Conservation (phyloP, 2,888 invertebrate genomes). For the Ypsolopha sequella region DNA sequence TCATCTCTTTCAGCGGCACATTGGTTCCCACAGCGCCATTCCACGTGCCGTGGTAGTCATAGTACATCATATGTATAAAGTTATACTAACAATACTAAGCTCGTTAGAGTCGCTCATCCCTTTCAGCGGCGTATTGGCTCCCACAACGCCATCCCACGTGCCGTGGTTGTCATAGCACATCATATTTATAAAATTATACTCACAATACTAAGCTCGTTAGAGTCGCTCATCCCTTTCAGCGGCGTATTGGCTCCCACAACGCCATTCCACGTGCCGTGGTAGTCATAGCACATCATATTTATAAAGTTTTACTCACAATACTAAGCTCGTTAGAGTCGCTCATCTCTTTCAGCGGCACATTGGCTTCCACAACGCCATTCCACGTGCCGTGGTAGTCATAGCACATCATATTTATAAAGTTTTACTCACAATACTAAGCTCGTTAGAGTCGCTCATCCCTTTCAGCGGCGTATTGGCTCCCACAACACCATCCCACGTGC, state of each 20-base stretch:
- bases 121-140: slow-evolving; percentile 83
- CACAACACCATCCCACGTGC: slow-evolving; percentile 82
- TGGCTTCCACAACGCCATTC: slow-evolving; percentile 81
- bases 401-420: slow-evolving; percentile 87
- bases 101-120: slow-evolving; percentile 59
- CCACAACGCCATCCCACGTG: slow-evolving; percentile 81
- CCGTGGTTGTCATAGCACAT: slow-evolving; percentile 95
- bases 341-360: slow-evolving; percentile 77
- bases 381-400: slow-evolving; percentile 92
- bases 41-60: slow-evolving; percentile 92
- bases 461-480: slow-evolving; percentile 84
- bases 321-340: slow-evolving; percentile 69
- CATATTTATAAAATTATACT: slow-evolving; percentile 78
- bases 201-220: slow-evolving; percentile 78
- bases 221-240: slow-evolving; percentile 56
- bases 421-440: slow-evolving; percentile 77
- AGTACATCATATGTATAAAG: slow-evolving; percentile 87
- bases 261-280: slow-evolving; percentile 87
- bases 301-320: slow-evolving; percentile 77
- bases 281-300: slow-evolving; percentile 92
- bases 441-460: slow-evolving; percentile 57
- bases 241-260: slow-evolving; percentile 85
- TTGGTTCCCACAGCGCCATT: slow-evolving; percentile 82
- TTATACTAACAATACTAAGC: slow-evolving; percentile 77
- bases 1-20: slow-evolving; percentile 75